phyloP scores from a whole-genome alignment of 2,888 invertebrate genomes.

The Myopa tessellatipennis region DNA sequence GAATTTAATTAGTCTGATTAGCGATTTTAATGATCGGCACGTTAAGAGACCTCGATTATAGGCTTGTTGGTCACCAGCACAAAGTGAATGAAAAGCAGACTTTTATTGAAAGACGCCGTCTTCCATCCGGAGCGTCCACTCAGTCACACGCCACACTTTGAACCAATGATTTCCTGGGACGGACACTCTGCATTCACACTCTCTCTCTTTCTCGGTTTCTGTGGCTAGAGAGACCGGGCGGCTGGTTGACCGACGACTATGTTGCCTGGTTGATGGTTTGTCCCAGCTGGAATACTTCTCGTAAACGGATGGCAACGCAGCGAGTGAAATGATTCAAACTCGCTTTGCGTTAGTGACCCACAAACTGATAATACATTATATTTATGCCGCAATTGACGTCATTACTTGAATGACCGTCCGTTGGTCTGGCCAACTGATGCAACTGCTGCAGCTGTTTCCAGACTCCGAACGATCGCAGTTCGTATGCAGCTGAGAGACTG shows the following conservation, averaged over 20 bases:
- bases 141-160: too few relatives aligned
- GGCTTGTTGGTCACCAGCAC: too few relatives aligned
- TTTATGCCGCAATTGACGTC: neutral
- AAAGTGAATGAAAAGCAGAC: too few relatives aligned
- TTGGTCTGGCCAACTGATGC: too few relatives aligned
- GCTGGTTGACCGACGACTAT: too few relatives aligned
- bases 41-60: too few relatives aligned
- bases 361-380: constrained; percentile 21
- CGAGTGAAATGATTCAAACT: neutral
- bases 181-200: neutral
- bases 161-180: neutral
- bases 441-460: neutral
- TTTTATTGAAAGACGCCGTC: too few relatives aligned
- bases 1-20: too few relatives aligned
- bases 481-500: neutral
- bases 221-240: neutral
- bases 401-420: neutral
- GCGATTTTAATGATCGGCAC: too few relatives aligned
- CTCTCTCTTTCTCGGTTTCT: neutral
- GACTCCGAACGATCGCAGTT: neutral
- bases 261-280: neutral
- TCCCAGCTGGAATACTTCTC: neutral
- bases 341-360: constrained; percentile 40
- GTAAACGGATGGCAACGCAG: neutral
- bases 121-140: too few relatives aligned